Evolutionary conservation across 2,888 invertebrate genomes (phyloP).

Genomic region (Clitarchus hookeri): DNA sequence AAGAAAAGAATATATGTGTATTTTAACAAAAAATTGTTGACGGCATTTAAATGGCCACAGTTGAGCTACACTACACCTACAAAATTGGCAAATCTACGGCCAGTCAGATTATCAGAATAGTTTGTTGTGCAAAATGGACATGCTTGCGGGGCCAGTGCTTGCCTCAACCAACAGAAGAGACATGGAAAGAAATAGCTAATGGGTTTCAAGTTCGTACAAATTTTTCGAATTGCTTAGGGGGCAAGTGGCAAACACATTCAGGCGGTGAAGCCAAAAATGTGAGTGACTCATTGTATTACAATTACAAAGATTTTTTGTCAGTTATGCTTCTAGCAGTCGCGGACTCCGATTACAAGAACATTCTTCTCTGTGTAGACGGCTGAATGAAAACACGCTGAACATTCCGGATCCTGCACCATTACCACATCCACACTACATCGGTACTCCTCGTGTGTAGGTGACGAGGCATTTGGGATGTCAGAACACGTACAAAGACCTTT

Average conservation of each 20-base stretch:
- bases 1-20: no score
- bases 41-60: no score
- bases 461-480: background rate
- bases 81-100: background rate
- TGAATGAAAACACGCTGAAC: background rate
- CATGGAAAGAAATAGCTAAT: background rate
- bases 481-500: background rate
- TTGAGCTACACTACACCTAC: no score
- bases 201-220: background rate
- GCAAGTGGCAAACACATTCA: background rate
- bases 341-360: background rate
- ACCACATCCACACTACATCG: background rate
- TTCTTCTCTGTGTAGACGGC: background rate
- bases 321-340: background rate
- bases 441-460: background rate
- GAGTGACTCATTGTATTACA: background rate
- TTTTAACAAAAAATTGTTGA: no score
- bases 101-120: background rate
- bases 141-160: background rate
- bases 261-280: background rate
- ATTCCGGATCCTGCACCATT: background rate
- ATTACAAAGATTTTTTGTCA: background rate
- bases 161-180: background rate
- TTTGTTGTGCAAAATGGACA: background rate
- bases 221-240: background rate